Base-by-base conservation (phyloP, 2,888 invertebrate genomes). In the Meliscaeva auricollis region DNA sequence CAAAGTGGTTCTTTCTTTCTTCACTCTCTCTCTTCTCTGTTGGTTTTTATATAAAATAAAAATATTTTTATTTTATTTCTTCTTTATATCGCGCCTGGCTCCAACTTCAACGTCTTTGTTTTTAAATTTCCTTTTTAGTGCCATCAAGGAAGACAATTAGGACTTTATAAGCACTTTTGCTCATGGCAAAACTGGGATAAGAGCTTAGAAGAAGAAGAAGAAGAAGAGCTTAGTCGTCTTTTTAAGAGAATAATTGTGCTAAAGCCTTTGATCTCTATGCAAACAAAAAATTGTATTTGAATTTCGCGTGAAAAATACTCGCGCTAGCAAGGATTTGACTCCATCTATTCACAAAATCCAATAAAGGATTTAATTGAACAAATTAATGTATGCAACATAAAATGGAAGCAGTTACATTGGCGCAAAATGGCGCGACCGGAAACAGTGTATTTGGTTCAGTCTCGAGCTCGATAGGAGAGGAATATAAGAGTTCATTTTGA, bases 341-440 rank as follows among this genome's bases (percentile, higher is more conserved):
- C 8, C 8, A 5, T 38, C 35, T 38, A 26, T 46, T 46, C 17
- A 44, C 17, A 32, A 38, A 78, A 78, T 64, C 69, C 56, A 54
- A 82, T 73, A 54, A 64, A 32, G 54, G 58, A 73, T 82, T 82
- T 82, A 77, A 78, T 83, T 83, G 68, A 73, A 69, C 68, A 78
- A 69, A 78, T 74, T 54, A 74, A 69, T 78, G 62, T 38, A 60
- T 52, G 15, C 60, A 58, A 20, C 44, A 72, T 26, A 9, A 56
- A 64, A 44, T 69, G 54, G 48, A 50, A 66, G 66, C 17, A 46
- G 60, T 60, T 46, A 64, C 64, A 62, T 44, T 26, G 26, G 6
- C 66, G 6, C 66, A 50, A 41, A 66, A 58, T 58, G 35, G 58
- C 58, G 50, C 50, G 11, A 0, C 60, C 35, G 41, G 41, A 44